Percentiles rank a stretch among this genome's conserved stretches.
Conservation (phyloP, 2,797 vertebrate species). For the Gymnoscopelus braueri region DNA sequence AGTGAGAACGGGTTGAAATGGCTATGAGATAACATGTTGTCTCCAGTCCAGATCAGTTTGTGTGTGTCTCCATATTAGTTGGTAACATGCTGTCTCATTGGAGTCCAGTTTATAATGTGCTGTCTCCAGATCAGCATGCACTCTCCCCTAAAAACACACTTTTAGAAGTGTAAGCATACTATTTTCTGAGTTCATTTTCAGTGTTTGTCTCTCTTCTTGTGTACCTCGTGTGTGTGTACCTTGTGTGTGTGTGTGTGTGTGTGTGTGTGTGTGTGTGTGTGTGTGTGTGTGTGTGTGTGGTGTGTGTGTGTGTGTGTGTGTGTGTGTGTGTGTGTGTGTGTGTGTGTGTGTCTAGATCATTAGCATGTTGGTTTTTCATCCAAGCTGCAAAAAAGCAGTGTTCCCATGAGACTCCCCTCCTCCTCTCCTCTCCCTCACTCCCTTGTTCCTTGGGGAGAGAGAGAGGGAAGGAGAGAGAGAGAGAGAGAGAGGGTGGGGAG, state of each 20-base stretch:
- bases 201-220: conserved; percentile 20
- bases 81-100: no score
- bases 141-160: conserved; percentile 39
- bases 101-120: neutral
- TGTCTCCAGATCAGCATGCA: conserved; percentile 43
- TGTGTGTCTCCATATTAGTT: no score
- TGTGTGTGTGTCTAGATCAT: conserved; percentile 67
- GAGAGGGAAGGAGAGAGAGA: conserved; percentile 33
- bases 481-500: conserved; percentile 18
- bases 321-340: conserved; percentile 47
- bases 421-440: conserved; percentile 42
- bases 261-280: conserved; percentile 31
- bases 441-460: conserved; percentile 51
- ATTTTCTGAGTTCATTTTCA: conserved; percentile 23
- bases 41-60: no score
- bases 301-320: conserved; percentile 29
- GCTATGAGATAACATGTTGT: no score
- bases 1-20: no score
- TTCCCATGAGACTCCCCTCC: conserved; percentile 69
- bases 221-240: conserved; percentile 36
- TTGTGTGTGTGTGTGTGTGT: conserved; percentile 23
- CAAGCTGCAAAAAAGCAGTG: conserved; percentile 63
- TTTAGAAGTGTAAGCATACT: conserved; percentile 45
- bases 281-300: conserved; percentile 38
- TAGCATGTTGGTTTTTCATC: conserved; percentile 80